Conservation (phyloP, 2,797 vertebrate species). For the Melanogrammus aeglefinus region DNA sequence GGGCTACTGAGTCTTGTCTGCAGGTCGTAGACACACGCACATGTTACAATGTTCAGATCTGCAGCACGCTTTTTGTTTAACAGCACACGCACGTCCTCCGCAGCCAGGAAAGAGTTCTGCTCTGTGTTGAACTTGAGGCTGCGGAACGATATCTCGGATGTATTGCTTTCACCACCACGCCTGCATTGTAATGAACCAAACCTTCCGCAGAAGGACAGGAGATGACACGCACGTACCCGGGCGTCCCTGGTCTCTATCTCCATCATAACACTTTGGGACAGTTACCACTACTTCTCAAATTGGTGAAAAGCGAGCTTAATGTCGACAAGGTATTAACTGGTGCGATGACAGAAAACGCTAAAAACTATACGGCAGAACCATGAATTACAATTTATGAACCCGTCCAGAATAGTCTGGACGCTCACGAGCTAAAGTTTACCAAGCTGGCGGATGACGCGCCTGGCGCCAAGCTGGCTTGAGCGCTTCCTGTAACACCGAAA, state of each 20-base stretch:
- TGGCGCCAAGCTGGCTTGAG: background rate
- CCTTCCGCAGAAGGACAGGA: slow-evolving; percentile 76
- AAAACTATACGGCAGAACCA: too few relatives aligned
- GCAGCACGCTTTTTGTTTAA: slow-evolving; percentile 36
- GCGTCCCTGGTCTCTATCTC: slow-evolving; percentile 25
- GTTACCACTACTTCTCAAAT: background rate
- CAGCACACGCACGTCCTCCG: slow-evolving; percentile 61
- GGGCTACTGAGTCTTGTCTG: slow-evolving; percentile 71
- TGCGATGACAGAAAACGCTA: background rate
- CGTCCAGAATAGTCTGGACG: too few relatives aligned
- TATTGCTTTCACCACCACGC: slow-evolving; percentile 36
- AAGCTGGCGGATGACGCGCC: slow-evolving; percentile 32
- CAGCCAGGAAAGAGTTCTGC: slow-evolving; percentile 63
- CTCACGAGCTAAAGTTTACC: too few relatives aligned
- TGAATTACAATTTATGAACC: too few relatives aligned
- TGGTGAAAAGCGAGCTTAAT: background rate
- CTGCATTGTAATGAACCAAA: slow-evolving; percentile 77
- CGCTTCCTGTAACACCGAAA: slow-evolving; percentile 43
- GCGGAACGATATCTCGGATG: slow-evolving; percentile 62
- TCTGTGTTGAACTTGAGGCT: slow-evolving; percentile 70
- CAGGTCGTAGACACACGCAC: slow-evolving; percentile 65
- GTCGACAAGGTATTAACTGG: background rate
- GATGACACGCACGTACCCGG: slow-evolving; percentile 5
- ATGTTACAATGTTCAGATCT: slow-evolving; percentile 68
- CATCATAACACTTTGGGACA: slow-evolving; percentile 28